phyloP scores from a whole-genome alignment of 2,797 vertebrate genomes.

The Cichlasoma orientale region DNA sequence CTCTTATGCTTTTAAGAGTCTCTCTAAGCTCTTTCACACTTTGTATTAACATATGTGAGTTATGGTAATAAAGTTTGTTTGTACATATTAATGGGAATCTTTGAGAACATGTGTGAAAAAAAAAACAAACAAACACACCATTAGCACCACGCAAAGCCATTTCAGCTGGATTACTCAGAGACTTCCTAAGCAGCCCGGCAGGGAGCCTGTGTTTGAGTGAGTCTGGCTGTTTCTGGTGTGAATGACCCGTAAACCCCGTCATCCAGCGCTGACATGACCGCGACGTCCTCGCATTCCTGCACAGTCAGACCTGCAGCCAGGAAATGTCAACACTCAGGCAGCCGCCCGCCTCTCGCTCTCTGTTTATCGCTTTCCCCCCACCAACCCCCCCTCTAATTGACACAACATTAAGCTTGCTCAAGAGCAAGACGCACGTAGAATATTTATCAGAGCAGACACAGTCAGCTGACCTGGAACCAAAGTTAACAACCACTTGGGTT shows the following conservation, averaged over 20 bases:
- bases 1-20: not conserved
- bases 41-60: not conserved
- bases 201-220: not conserved
- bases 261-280: conserved; percentile 17
- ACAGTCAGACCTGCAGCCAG: conserved; percentile 44
- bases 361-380: conserved; percentile 5
- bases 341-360: not conserved
- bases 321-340: conserved; percentile 46
- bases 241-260: conserved; percentile 23
- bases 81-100: too few relatives aligned
- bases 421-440: conserved; percentile 8
- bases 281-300: conserved; percentile 53
- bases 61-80: not conserved
- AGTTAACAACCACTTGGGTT: not conserved
- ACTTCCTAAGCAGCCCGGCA: not conserved
- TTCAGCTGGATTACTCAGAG: not conserved
- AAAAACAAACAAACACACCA: not conserved
- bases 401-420: conserved; percentile 19
- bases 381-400: conserved; percentile 15
- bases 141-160: not conserved
- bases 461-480: not conserved
- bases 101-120: not conserved
- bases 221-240: not conserved
- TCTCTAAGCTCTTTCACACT: not conserved
- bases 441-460: conserved; percentile 23